phyloP scores from a whole-genome alignment of 2,888 invertebrate genomes.

The Pteria penguin region DNA sequence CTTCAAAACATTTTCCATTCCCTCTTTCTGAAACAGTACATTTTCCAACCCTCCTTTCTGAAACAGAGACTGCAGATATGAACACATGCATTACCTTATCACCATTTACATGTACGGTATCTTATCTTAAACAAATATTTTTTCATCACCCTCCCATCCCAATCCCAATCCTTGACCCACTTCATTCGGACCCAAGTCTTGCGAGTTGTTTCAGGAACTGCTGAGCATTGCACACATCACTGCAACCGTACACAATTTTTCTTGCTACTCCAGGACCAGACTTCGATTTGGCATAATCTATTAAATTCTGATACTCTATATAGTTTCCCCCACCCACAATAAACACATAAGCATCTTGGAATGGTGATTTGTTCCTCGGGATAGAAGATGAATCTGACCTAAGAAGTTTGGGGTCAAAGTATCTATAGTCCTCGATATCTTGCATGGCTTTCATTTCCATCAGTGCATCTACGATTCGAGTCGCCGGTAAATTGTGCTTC shows the following conservation, averaged over 20 bases:
- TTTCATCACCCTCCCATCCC: not conserved
- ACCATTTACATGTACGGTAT: not conserved
- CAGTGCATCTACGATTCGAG: slow-evolving; percentile 93
- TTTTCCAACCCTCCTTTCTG: too few relatives aligned
- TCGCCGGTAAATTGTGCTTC: slow-evolving; percentile 96
- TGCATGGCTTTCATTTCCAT: slow-evolving; percentile 89
- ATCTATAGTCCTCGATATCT: slow-evolving; percentile 92
- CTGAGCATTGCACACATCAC: slow-evolving; percentile 94
- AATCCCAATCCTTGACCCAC: slow-evolving; percentile 46
- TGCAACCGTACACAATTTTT: slow-evolving; percentile 96
- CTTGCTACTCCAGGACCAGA: slow-evolving; percentile 81
- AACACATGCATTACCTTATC: too few relatives aligned
- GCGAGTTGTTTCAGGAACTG: slow-evolving; percentile 93
- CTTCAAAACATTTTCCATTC: too few relatives aligned
- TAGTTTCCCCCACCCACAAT: slow-evolving; percentile 89
- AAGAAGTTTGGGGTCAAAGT: slow-evolving; percentile 96
- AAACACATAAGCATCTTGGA: slow-evolving; percentile 81
- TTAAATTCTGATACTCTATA: slow-evolving; percentile 99
- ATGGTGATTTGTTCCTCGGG: slow-evolving; percentile 76
- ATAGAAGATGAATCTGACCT: slow-evolving; percentile 82
- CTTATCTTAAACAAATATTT: not conserved
- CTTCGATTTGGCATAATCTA: slow-evolving; percentile 95
- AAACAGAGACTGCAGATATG: too few relatives aligned
- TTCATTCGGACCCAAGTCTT: slow-evolving; percentile 61
- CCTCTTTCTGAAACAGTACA: too few relatives aligned